Base-by-base conservation (phyloP, 2,888 invertebrate genomes). In the Hypena proboscidalis region DNA sequence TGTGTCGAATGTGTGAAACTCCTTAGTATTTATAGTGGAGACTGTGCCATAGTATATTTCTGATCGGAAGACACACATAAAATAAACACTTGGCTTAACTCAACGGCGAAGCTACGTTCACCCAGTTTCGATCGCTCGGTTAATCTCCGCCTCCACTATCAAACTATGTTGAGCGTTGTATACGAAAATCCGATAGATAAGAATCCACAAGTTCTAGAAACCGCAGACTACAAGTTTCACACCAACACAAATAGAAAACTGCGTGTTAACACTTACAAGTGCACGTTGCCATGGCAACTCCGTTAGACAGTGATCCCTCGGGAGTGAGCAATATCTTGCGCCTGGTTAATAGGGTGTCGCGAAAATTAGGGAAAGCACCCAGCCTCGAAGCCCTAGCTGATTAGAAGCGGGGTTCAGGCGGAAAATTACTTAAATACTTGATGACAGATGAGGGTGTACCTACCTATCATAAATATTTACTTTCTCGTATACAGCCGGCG, bases 391-490 rank as follows among this genome's bases (percentile, higher is more conserved):
- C 77, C 80, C 83, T 79, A 79, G 74, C 78, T 82, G 84, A 86
- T 86, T 85, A 85, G 79, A 77, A 74, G 70, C 61, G 67, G 68
- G 75, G 56, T 69, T 74, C 77, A 76, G 63, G 74, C 75, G 79
- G 82, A 80, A 85, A 87, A 88, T 87, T 80, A 79, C 81, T 77
- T 79, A 83, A 80, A 80, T 77, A 79, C 82, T 78, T 80, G 74
- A 81, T 76, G 80, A 77, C 75, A 59, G 55, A 67, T 62, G 65
- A 63, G 55, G 55, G 64, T 57, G 39, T 44, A 61, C 57, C n/a
- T n/a, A n/a, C n/a, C n/a, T n/a, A n/a, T n/a, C 60, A 74, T 80
- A 79, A 81, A 80, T 81, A 80, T 82, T 79, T 82, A 75, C 68
- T 60, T 66, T 46, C 61, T 49, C 57, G 51, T 61, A 65, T 65